A percentile compares a stretch with the other conserved stretches of the same genome.
Evolutionary conservation across 2,888 invertebrate genomes (phyloP).

Genomic region (Eucera pruinosa): DNA sequence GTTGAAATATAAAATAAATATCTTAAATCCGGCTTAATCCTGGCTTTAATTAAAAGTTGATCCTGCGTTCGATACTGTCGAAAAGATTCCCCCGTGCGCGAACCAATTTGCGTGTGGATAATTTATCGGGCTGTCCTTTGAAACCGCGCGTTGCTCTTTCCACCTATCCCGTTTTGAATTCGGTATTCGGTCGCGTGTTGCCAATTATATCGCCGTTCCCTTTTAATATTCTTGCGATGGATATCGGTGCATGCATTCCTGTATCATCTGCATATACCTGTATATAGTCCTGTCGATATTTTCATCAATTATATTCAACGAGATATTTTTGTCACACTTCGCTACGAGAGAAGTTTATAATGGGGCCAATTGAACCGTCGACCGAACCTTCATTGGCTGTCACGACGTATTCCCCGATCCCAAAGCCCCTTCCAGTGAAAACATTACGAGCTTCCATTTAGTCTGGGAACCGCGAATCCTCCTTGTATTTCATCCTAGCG

Average conservation of each 20-base stretch:
- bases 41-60: conserved; percentile 82
- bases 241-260: not conserved
- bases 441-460: conserved; percentile 71
- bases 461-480: conserved; percentile 49
- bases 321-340: not conserved
- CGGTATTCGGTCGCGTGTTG: not conserved
- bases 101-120: conserved; percentile 74
- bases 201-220: conserved; percentile 11
- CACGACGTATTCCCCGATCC: conserved; percentile 27
- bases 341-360: not conserved
- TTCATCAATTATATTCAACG: not conserved
- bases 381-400: conserved; percentile 49
- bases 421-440: conserved; percentile 35
- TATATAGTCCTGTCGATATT: not conserved
- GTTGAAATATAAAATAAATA: conserved; percentile 81
- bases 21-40: conserved; percentile 79
- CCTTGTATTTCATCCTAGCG: conserved; percentile 62
- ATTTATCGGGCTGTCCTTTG: conserved; percentile 64
- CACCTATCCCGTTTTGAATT: conserved; percentile 17
- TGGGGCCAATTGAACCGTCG: not conserved
- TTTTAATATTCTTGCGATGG: not conserved
- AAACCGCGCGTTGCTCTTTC: conserved; percentile 37
- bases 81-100: conserved; percentile 70
- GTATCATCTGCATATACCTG: too few species aligned
- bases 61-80: conserved; percentile 75